Conservation (phyloP, 2,113 vertebrate species). For the Mesembrinibis cayennensis region DNA sequence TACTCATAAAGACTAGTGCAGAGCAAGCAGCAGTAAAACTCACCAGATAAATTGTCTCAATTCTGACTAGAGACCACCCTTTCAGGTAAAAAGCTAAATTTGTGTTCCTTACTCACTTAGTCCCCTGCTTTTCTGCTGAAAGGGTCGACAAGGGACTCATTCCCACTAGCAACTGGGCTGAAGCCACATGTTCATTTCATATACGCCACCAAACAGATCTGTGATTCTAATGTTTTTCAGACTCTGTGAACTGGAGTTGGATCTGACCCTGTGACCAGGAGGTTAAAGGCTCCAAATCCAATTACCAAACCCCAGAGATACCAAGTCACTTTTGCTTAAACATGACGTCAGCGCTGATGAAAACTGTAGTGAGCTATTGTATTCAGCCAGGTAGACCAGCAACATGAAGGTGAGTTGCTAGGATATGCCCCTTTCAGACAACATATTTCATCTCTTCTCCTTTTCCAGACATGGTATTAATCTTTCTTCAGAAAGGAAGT, state of each 20-base stretch:
- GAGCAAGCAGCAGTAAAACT: neutral
- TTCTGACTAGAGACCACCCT: neutral
- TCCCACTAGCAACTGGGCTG: neutral
- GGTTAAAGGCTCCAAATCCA: constrained; percentile 56
- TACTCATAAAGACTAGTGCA: neutral
- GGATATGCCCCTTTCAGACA: neutral
- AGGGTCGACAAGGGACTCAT: neutral
- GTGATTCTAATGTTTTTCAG: constrained; percentile 1
- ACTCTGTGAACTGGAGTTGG: neutral
- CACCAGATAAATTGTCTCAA: neutral
- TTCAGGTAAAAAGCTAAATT: neutral
- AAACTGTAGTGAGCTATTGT: neutral
- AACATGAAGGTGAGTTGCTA: neutral
- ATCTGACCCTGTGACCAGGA: neutral
- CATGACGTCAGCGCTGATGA: neutral
- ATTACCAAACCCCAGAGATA: neutral
- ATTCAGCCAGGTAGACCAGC: neutral
- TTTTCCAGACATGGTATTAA: neutral
- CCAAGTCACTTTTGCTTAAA: constrained; percentile 21
- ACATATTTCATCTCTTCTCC: neutral
- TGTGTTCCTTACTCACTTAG: neutral
- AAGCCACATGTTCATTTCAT: neutral
- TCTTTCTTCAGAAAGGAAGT: neutral
- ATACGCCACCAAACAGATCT: neutral
- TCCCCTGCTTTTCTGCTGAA: constrained; percentile 3